Evolutionary conservation across 1,140 invertebrate genomes (phyloP), one percentile per base, ranked within the genome.

Genomic region (Lepidotrigona ventralis): DNA sequence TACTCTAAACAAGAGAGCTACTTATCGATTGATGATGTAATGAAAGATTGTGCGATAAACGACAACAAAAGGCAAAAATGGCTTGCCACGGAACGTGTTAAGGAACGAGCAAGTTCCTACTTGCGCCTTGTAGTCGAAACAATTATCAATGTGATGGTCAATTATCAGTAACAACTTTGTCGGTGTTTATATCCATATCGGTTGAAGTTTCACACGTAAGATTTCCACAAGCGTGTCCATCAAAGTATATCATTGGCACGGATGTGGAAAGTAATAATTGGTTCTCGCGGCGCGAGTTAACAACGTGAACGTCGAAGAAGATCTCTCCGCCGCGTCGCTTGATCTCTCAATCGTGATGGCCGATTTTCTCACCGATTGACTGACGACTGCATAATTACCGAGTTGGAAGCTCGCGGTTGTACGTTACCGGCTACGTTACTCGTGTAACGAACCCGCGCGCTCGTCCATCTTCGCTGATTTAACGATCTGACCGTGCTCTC

Each of bases 291-390:
- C 21, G 26, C 19, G 26, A 56, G 46, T 63, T 76, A 77, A 63
- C 69, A 29, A 81, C 63, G 14, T 46, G 69, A 19, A 70, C 51
- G 77, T 66, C 73, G 58, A 79, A 33, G 83, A 70, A 63, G 79
- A 85, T 79, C 64, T 74, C 80, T 70, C n/a, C n/a, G 46, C 2
- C 66, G 11, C 64, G 74, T 85, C 77, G 71, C 64, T 83, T 92
- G 90, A 92, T 92, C 89, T 86, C 89, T 92, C 85, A 91, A 91
- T 91, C 87, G 79, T 23, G 88, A 87, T 84, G 80, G 80, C 46
- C 33, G 33, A 60, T 80, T 75, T 88, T 82, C 79, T 81, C 74
- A 72, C 78, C 80, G 72, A 85, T 79, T 91, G 83, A 90, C 77
- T 85, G 90, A 86, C 90, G 88, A 86, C 84, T 70, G 79, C 89